phyloP scores from a whole-genome alignment of 2,888 invertebrate species.

The Drosophila ustulata region DNA sequence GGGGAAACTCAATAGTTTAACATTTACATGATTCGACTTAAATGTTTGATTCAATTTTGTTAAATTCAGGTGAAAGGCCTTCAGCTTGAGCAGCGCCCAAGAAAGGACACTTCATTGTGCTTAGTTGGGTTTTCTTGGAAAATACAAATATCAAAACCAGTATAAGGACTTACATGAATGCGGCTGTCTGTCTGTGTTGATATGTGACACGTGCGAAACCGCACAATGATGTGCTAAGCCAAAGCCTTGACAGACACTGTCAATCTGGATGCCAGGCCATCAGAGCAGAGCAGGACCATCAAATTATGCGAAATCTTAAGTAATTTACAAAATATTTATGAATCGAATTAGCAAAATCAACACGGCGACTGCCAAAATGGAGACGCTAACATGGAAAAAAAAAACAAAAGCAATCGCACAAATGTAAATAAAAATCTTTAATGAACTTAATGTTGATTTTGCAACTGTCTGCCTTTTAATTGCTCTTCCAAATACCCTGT shows the following conservation, averaged over 20 bases:
- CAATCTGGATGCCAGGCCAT: conserved; percentile 52
- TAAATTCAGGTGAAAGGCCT: conserved; percentile 7
- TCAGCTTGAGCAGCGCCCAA: conserved; percentile 7
- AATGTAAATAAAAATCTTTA: conserved; percentile 70
- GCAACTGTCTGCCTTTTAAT: conserved; percentile 48
- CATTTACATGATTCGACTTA: neutral
- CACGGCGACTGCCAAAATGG: conserved; percentile 37
- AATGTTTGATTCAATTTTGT: conserved; percentile 23
- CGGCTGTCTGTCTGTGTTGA: conserved; percentile 12
- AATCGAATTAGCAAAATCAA: conserved; percentile 73
- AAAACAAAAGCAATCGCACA: conserved; percentile 24
- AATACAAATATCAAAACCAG: neutral
- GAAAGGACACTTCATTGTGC: conserved; percentile 8
- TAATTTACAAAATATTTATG: conserved; percentile 73
- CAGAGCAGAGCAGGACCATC: conserved; percentile 26
- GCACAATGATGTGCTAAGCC: conserved; percentile 60
- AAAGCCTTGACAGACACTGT: conserved; percentile 69
- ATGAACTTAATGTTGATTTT: conserved; percentile 64
- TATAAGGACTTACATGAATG: neutral
- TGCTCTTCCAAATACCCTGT: conserved; percentile 53
- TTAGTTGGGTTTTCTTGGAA: conserved; percentile 15
- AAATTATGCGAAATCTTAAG: conserved; percentile 81
- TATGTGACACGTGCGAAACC: conserved; percentile 36
- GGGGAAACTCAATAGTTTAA: neutral
- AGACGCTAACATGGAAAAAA: conserved; percentile 2